Evolutionary conservation across 2,113 vertebrate genomes (phyloP).

Genomic region (Ceyx cyanopectus): DNA sequence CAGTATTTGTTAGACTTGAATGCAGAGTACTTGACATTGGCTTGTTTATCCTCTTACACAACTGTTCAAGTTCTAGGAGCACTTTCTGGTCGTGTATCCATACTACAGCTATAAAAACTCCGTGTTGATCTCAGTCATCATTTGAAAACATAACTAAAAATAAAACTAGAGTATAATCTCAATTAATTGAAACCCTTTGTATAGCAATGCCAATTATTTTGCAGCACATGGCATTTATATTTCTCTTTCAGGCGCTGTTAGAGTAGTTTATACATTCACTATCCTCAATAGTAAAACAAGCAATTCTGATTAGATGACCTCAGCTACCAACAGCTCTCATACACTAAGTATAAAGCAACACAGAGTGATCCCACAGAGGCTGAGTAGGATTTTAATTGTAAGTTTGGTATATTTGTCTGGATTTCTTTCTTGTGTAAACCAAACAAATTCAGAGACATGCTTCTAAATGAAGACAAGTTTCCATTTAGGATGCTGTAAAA

Average conservation of each 20-base stretch:
- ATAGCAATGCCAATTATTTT: background rate
- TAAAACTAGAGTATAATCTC: background rate
- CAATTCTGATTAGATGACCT: background rate
- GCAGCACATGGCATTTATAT: background rate
- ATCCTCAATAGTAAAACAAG: background rate
- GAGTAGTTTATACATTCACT: background rate
- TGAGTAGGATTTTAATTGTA: background rate
- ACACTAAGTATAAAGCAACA: background rate
- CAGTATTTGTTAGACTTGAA: background rate
- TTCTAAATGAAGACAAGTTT: background rate
- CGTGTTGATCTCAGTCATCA: background rate
- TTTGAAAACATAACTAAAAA: background rate
- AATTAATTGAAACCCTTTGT: background rate
- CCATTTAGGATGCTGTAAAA: constrained; percentile 34
- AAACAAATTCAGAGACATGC: background rate
- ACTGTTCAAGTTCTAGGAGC: background rate
- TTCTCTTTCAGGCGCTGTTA: constrained; percentile 44
- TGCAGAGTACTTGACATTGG: background rate
- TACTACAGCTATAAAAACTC: background rate
- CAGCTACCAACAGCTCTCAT: background rate
- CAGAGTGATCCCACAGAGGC: background rate
- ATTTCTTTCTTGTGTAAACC: background rate
- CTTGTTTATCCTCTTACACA: background rate
- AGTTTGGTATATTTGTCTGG: background rate
- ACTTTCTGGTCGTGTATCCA: background rate